Evolutionary conservation across 1,140 invertebrate genomes (phyloP), one percentile per base, ranked within the genome.

Genomic region (Ostrea edulis): DNA sequence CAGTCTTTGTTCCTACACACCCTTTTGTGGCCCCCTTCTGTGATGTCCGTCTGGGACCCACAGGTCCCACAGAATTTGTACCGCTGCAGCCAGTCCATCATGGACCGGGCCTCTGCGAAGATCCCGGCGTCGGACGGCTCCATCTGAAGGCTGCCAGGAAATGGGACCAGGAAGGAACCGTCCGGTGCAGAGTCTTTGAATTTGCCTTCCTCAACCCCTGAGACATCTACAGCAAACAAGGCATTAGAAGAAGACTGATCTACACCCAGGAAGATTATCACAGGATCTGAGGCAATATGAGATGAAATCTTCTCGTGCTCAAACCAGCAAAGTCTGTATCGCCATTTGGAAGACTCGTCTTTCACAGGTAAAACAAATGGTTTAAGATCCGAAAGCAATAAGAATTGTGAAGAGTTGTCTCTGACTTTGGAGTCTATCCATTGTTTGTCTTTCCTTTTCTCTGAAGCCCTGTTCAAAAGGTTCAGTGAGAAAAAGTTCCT

Each of bases 21-120:
- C 88, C 94, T 92, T 90, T 95, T 93, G 83, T 94, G 94, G 9
- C 94, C 95, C 20, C 94, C 93, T 52, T 95, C 93, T 53, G 93
- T 93, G 25, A 94, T 52, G 8, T 58, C 88, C 11, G 94, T 93
- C 12, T 89, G 62, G 85, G 90, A 92, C 0, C 95, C 95, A 94
- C 96, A 96, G 5, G 93, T 94, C 8, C 95, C 92, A 91, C 96
- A 96, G 91, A 95, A 96, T 68, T 94, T 93, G 84, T 95, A 94
- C 1, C 90, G 91, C 54, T 95, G 92, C 84, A 95, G 92, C 95
- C 95, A 96, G 5, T 93, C 94, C 52, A 96, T 77, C 44, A 96
- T 90, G 4, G 95, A 94, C 58, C 95, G 91, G 14, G 95, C 95
- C 90, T 95, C 94, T 0, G 93, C 92, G 91, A 92, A 93, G 86